Base-by-base conservation (phyloP, 2,888 invertebrate species). In the Euclidia mi region DNA sequence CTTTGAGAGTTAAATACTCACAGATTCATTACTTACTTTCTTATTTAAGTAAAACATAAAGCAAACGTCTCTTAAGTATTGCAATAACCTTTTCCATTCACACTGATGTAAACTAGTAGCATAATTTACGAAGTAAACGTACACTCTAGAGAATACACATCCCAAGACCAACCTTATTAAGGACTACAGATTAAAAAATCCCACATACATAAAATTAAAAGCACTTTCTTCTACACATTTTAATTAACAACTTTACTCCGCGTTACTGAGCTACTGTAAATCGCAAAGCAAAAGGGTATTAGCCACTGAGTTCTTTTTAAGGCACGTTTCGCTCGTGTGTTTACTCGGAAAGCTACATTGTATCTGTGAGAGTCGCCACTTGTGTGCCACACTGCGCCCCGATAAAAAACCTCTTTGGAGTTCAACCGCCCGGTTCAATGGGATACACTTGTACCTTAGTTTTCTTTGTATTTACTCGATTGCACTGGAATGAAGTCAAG, bases 281-380 rank as follows among this genome's bases (percentile, higher is more conserved):
- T 57, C 51, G n/a, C 42, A 58, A 60, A 51, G 76, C 45, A 51
- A 57, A 57, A 46, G 68, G 11, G 51, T 66, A 71, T 75, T 71
- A 71, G 72, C 55, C 35, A 25, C 47, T 37, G 44, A 34, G 58
- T 48, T 65, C 52, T 67, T 68, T 77, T 15, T 52, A 50, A 56
- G 58, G 47, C 71, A 57, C 52, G 63, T 58, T 67, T 59, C 72
- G 44, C 42, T 68, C 56, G 44, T 56, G 53, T 76, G 73, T 61
- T 71, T 69, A 50, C 70, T 72, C 37, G 48, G 59, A 51, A 76
- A 64, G 60, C 69, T 72, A 72, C 73, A 71, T 71, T 61, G 73
- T 72, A 71, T 76, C 71, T 76, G 53, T 56, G 55, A n/a, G 44
- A 37, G 50, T 59, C 60, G 49, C 65, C 65, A 72, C 73, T 75